Evolutionary conservation across 2,113 vertebrate species (phyloP), one percentile per base, ranked within the genome.

Genomic region (Hemiprocne comata): DNA sequence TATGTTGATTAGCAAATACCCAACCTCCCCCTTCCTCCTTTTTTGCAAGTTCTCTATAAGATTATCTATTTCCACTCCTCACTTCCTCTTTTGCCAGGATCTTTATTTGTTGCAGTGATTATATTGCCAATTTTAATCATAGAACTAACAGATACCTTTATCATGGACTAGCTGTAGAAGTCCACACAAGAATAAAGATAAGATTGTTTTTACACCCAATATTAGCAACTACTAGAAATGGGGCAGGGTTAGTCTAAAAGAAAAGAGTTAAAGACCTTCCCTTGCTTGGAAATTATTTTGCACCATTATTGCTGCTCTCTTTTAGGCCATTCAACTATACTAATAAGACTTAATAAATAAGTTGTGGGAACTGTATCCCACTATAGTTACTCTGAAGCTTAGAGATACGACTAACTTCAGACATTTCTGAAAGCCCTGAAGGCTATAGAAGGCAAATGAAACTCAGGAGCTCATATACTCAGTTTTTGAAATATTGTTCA

Each of bases 311-410:
- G 28, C 9, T 73, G 2, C 11, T 84, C 11, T 80, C 5, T 54
- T 65, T 81, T 55, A 64, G 7, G 8, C 9, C 15, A 54, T n/a
- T 33, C 48, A 18, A 50, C 10, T 46, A 20, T 15, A 57, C 38
- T 75, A 5, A 24, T 28, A 71, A 73, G 26, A 50, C 33, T 53
- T 72, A 29, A 61, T 24, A 66, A 74, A 46, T 25, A 80, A 62
- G 1, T 29, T 65, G 7, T 5, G 6, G 1, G 13, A 79, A 42
- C 1, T 38, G 3, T 61, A 48, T 70, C 3, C 38, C 17, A 21
- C 5, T 13, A 11, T 19, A 89, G 11, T 67, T 78, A 38, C 17
- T 51, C 18, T 60, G 48, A 87, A 34, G 2, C 58, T 65, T 58
- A 75, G n/a, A 90, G 53, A 48, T 44, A 42, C 13, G 53, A 7